Evolutionary conservation across 2,113 vertebrate genomes (phyloP).

Genomic region (Mixornis gularis): DNA sequence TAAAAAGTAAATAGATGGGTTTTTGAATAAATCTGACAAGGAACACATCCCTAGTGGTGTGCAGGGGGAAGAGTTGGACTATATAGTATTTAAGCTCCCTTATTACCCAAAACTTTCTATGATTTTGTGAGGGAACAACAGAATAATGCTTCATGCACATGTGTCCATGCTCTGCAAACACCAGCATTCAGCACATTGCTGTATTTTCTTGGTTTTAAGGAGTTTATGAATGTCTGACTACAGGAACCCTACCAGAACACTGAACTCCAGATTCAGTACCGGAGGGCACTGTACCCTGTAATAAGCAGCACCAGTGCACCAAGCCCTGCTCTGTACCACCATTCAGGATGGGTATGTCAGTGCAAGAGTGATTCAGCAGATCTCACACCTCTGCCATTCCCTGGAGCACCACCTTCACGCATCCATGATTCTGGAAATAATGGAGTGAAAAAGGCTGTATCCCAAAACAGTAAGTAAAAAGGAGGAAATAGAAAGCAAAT

Average conservation of each 20-base stretch:
- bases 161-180: not conserved
- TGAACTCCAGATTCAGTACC: not conserved
- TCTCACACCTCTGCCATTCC: slow-evolving; percentile 9
- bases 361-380: not conserved
- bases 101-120: not conserved
- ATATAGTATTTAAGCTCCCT: not conserved
- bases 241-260: not conserved
- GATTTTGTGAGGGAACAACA: not conserved
- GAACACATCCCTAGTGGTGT: not conserved
- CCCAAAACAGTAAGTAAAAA: not conserved
- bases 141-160: not conserved
- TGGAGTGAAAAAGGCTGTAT: not conserved
- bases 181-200: not conserved
- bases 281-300: not conserved
- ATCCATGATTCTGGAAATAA: slow-evolving; percentile 16
- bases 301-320: not conserved
- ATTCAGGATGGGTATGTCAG: not conserved
- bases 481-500: not conserved
- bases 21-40: not conserved
- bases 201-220: not conserved
- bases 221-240: not conserved
- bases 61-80: not conserved
- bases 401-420: not conserved
- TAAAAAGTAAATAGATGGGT: not conserved
- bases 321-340: not conserved